Evolutionary conservation across 2,888 invertebrate species (phyloP), one percentile per base, ranked within the genome.

Genomic region (Kryphioiulus occultus): DNA sequence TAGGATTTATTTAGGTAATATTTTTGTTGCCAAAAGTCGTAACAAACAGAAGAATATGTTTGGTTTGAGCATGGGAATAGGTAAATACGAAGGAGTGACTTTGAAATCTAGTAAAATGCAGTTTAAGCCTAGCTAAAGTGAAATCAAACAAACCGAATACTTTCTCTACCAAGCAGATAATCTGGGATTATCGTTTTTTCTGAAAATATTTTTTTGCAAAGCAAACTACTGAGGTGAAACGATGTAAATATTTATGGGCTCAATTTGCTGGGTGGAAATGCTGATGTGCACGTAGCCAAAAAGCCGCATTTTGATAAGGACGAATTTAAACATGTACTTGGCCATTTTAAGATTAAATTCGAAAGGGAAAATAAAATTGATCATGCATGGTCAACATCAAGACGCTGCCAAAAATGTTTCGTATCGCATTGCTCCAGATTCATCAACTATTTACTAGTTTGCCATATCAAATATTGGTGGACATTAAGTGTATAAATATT

Each of bases 241-340:
- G 26, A 68, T 26, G 68, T 68, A 68, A 68, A 68, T 68, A 68
- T 68, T 68, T 68, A 68, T 26, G 22, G 68, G 68, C 26, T 68
- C 7, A 68, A n/a, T 26, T 26, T 22, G 10, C 4, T 10, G 10
- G n/a, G 19, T 17, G 19, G n/a, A 26, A 68, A 68, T 68, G 68
- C 15, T 53, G 53, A 53, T 53, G 53, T 7, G 53, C 53, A 53
- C 53, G 26, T 68, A 68, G 68, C 68, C 22, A 26, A 1, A 3
- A 53, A 0, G n/a, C 53, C 15, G 19, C 26, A 26, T 26, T n/a
- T 26, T 26, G 68, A 68, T 68, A 68, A 68, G 68, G 26, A 26
- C 10, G 0, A 26, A 68, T 22, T 68, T 26, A n/a, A n/a, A n/a
- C n/a, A n/a, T n/a, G n/a, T n/a, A 68, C 26, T 68, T 68, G 68